Conservation (phyloP, 2,113 vertebrate species). For the Poeciliopsis retropinna region DNA sequence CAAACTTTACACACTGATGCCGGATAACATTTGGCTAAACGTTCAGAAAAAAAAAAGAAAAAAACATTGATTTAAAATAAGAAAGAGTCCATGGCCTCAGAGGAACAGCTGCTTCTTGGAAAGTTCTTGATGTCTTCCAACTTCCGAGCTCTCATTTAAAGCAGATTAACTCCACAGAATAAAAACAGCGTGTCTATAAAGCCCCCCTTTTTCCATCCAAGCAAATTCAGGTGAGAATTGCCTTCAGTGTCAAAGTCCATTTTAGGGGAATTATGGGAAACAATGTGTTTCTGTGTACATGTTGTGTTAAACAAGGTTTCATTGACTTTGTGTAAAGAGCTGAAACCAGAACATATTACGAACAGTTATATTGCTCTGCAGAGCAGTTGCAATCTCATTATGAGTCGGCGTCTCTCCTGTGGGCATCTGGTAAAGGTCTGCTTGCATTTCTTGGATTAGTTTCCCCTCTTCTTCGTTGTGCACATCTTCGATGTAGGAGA, state of each 20-base stretch:
- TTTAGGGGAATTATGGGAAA: constrained; percentile 18
- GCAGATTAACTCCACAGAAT: constrained; percentile 29
- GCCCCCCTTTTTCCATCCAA: constrained; percentile 18
- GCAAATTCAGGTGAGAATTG: constrained; percentile 11
- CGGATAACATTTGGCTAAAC: constrained; percentile 18
- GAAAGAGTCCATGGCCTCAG: constrained; percentile 37
- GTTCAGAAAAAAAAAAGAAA: neutral
- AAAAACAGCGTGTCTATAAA: constrained; percentile 30
- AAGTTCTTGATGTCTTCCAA: constrained; percentile 32
- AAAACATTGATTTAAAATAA: constrained; percentile 10
- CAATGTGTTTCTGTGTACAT: constrained; percentile 1
- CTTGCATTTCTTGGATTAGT: neutral
- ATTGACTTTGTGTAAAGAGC: neutral
- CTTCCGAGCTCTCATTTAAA: constrained; percentile 39
- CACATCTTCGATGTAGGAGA: constrained; percentile 2
- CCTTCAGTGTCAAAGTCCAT: constrained; percentile 34
- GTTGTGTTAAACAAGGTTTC: neutral
- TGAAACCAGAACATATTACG: neutral
- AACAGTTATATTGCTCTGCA: neutral
- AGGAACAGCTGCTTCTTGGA: constrained; percentile 36
- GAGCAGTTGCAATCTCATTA: neutral
- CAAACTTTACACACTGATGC: constrained; percentile 4
- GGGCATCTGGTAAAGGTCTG: constrained; percentile 3
- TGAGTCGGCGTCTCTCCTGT: neutral
- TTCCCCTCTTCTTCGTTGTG: constrained; percentile 8